These are phyloP conservation scores for Stratiomys singularior DNA, from an alignment of 2,888 invertebrate species.

Conservation along the genomic window DNA sequence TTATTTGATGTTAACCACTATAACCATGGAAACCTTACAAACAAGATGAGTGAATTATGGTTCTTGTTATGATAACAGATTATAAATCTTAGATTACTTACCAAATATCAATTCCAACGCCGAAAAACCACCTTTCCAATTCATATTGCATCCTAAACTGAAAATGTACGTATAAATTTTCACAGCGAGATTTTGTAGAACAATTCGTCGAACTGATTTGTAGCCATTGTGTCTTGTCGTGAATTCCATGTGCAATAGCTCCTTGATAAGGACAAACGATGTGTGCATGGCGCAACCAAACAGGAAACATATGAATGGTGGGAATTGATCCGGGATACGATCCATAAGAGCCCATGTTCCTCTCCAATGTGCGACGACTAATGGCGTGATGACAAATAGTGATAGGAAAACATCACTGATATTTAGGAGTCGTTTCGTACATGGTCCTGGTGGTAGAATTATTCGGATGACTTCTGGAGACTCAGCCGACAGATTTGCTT, in stretches of 20 bases:
- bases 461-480: slow-evolving; percentile 37
- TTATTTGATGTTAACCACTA: too few species aligned
- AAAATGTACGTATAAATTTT: slow-evolving; percentile 67
- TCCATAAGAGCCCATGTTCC: slow-evolving; percentile 69
- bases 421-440: slow-evolving; percentile 52
- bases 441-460: slow-evolving; percentile 49
- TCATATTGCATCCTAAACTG: slow-evolving; percentile 66
- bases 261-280: slow-evolving; percentile 70
- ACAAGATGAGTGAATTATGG: too few species aligned
- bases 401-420: slow-evolving; percentile 52
- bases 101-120: slow-evolving; percentile 50
- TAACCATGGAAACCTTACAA: too few species aligned
- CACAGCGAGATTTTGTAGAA: slow-evolving; percentile 48
- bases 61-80: too few species aligned
- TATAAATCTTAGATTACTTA: slow-evolving; percentile 34
- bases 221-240: slow-evolving; percentile 49
- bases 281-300: slow-evolving; percentile 69
- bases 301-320: slow-evolving; percentile 63
- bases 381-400: slow-evolving; percentile 59
- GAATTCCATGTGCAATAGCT: slow-evolving; percentile 59
- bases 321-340: slow-evolving; percentile 66
- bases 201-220: slow-evolving; percentile 43
- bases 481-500: slow-evolving; percentile 14
- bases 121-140: slow-evolving; percentile 62
- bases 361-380: slow-evolving; percentile 69